A percentile compares a stretch with the other conserved stretches of the same genome.
Evolutionary conservation across 2,888 invertebrate genomes (phyloP).

Genomic region (Idaea biselata): DNA sequence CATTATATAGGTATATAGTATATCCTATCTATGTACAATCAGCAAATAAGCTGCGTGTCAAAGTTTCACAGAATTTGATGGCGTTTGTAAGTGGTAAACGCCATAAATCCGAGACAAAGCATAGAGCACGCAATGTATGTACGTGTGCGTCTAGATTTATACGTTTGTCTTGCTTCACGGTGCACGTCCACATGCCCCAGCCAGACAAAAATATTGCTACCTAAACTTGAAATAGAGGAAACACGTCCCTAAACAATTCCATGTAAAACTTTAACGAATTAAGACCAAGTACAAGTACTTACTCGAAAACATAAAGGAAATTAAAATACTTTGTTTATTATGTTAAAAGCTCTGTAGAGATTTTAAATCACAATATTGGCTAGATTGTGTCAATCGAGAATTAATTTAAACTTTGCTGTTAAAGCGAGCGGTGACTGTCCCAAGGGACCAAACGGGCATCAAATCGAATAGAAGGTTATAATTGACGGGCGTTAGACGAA

Average conservation of each 20-base stretch:
- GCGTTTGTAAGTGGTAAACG: constrained; percentile 45
- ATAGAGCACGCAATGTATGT: constrained; percentile 60
- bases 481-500: constrained; percentile 65
- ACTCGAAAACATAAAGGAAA: constrained; percentile 26
- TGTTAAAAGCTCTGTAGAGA: constrained; percentile 47
- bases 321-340: constrained; percentile 39
- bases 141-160: constrained; percentile 59
- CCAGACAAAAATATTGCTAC: constrained; percentile 48
- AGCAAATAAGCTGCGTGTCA: constrained; percentile 14
- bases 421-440: constrained; percentile 65
- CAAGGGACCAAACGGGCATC: constrained; percentile 68
- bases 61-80: constrained; percentile 49
- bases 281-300: constrained; percentile 6
- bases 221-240: constrained; percentile 27
- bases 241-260: constrained; percentile 17
- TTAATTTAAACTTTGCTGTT: constrained; percentile 76
- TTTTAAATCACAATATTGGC: constrained; percentile 64
- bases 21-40: neutral
- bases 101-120: constrained; percentile 57
- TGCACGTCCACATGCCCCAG: constrained; percentile 45
- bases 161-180: constrained; percentile 52
- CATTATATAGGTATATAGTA: too few relatives aligned
- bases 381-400: constrained; percentile 72
- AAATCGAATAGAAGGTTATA: constrained; percentile 77
- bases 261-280: constrained; percentile 12